Evolutionary conservation across 2,888 invertebrate genomes (phyloP).

Genomic region (Acrocyrtus sp.): DNA sequence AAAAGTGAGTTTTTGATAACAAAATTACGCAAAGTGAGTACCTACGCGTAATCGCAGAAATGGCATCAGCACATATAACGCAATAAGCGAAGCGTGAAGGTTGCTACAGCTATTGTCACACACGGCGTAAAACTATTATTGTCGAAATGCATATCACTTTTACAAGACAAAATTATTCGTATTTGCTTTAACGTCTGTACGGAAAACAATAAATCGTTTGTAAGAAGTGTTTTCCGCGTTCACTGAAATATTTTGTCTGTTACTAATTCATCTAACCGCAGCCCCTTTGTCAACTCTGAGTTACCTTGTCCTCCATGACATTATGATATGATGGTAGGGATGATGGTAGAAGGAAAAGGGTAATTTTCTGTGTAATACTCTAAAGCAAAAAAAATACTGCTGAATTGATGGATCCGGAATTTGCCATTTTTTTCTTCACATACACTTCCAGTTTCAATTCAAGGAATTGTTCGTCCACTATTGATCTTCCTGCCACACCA

Average conservation of each 20-base stretch:
- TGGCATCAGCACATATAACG: too few species aligned
- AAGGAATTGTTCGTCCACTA: conserved; percentile 3
- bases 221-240: conserved; percentile 12
- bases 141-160: conserved; percentile 7
- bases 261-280: conserved; percentile 32
- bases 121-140: conserved; percentile 17
- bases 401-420: conserved; percentile 47
- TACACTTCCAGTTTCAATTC: not conserved
- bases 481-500: not conserved
- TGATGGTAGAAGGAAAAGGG: conserved; percentile 41
- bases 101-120: conserved; percentile 27
- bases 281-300: conserved; percentile 24
- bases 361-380: not conserved
- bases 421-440: conserved; percentile 26
- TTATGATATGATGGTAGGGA: not conserved
- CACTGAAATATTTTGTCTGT: conserved; percentile 7
- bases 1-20: too few species aligned
- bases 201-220: not conserved
- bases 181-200: not conserved
- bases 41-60: too few species aligned
- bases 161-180: conserved; percentile 1
- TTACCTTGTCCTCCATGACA: conserved; percentile 51
- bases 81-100: conserved; percentile 45
- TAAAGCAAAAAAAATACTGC: conserved; percentile 1
- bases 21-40: too few species aligned